Percentiles rank a stretch among this genome's conserved stretches.
phyloP scores from a whole-genome alignment of 2,797 vertebrate genomes.

The Discoglossus pictus region DNA sequence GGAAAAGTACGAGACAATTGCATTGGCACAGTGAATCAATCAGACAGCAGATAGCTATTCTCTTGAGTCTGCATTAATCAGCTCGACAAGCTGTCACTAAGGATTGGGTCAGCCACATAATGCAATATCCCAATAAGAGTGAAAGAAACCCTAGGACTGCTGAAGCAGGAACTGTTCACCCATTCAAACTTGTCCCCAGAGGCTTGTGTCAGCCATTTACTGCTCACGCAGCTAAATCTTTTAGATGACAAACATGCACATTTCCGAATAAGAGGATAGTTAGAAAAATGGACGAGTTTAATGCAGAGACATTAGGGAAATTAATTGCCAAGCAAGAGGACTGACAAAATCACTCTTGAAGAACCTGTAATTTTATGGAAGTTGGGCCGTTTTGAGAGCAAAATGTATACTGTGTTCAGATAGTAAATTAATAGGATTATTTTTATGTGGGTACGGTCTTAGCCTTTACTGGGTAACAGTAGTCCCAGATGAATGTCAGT shows the following conservation, averaged over 20 bases:
- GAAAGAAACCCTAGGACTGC: constrained; percentile 12
- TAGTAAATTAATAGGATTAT: too few species aligned
- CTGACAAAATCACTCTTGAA: constrained; percentile 42
- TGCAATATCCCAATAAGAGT: constrained; percentile 34
- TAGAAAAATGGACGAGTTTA: constrained; percentile 19
- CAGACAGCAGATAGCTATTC: constrained; percentile 64
- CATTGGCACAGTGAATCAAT: constrained; percentile 65
- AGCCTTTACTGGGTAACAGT: too few species aligned
- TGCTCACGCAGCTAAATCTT: constrained; percentile 53
- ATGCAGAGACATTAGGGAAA: constrained; percentile 26
- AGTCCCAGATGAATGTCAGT: too few species aligned
- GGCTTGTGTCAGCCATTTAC: constrained; percentile 52
- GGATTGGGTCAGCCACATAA: constrained; percentile 61
- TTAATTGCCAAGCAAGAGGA: constrained; percentile 36
- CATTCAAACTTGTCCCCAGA: constrained; percentile 55
- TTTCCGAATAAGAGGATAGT: constrained; percentile 22
- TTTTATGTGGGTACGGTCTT: too few species aligned
- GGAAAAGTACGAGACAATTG: constrained; percentile 52
- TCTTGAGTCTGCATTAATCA: constrained; percentile 58
- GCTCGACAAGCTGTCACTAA: constrained; percentile 67
- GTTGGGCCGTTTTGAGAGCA: too few species aligned
- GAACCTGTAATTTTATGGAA: constrained; percentile 1
- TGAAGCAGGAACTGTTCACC: constrained; percentile 54
- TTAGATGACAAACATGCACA: constrained; percentile 42
- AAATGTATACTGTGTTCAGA: too few species aligned